Conservation (phyloP, 2,888 invertebrate genomes). For the Eretmocerus hayati region DNA sequence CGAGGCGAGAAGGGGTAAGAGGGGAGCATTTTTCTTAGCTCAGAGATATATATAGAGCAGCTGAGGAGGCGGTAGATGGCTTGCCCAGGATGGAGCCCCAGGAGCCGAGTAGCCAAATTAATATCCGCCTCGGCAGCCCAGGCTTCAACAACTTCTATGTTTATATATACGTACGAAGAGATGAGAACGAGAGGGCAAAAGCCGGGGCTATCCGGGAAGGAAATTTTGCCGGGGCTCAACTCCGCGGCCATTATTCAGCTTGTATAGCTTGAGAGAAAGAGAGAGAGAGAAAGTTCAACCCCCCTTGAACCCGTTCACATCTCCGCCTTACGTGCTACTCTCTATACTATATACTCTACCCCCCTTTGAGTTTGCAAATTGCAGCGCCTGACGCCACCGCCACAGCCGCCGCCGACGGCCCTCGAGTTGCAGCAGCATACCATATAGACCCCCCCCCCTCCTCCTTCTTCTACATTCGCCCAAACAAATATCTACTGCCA, state of each 20-base stretch:
- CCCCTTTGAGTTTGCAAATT: no score
- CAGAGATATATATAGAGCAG: constrained; percentile 21
- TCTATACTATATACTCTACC: no score
- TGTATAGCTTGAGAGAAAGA: constrained; percentile 20
- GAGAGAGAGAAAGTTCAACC: neutral
- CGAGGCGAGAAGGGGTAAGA: constrained; percentile 19
- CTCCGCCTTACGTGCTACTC: no score
- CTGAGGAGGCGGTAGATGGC: constrained; percentile 4
- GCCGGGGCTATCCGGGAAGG: constrained; percentile 23
- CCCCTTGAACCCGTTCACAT: neutral
- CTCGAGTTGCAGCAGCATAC: no score
- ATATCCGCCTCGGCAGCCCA: constrained; percentile 36
- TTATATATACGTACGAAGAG: no score
- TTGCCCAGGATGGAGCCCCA: constrained; percentile 26
- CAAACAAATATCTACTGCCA: no score
- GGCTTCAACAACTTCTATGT: no score
- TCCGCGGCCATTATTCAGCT: constrained; percentile 44
- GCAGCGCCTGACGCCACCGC: no score
- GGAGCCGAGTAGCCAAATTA: constrained; percentile 38
- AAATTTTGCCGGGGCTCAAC: constrained; percentile 23
- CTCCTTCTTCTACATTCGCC: no score
- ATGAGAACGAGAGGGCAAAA: no score
- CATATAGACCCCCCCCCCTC: no score
- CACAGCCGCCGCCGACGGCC: no score
- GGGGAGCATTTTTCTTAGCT: constrained; percentile 36